Base-by-base conservation (phyloP, 2,888 invertebrate genomes). In the Isotomurus palustris region DNA sequence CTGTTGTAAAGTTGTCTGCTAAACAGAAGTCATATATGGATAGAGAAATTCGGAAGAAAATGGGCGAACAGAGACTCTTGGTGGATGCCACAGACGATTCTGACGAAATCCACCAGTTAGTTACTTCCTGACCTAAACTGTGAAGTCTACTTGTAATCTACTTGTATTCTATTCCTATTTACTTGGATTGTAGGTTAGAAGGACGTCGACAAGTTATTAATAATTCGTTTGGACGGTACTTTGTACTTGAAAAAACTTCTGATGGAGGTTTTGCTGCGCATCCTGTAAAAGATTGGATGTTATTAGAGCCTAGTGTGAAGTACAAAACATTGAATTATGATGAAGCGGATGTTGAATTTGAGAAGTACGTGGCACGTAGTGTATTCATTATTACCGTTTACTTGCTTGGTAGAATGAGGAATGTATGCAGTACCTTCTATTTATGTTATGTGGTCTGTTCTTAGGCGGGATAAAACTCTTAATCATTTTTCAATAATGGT, bases 401-500 rank as follows among this genome's bases (percentile, higher is more conserved):
- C 32, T 32, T n/a, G n/a, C n/a, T n/a, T 14, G 14, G 19, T 4
- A 38, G 4, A 38, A n/a, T 5, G 14, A 5, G 19, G 6, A 4
- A 5, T 43, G 21, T 24, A 22, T 12, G 12, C 19, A 17, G n/a
- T 17, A 38, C 38, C 5, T 14, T 4, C 14, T 17, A 38, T 14
- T 32, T 14, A 32, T 32, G 32, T 32, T 32, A 32, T 14, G 8
- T 32, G 14, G 19, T 38, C 19, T 38, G 6, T 5, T 38, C 19
- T 8, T 22, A 43, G 43, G 14, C 21, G 43, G 6, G 14, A 43
- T 19, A 43, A 43, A 22, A 14, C 4, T 4, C 12, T 43, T 10
- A 43, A 43, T 43, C 22, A 43, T 24, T 43, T 43, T 43, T 43
- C 43, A 8, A 24, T 43, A 19, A 43, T 43, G 43, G 43, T 43